A percentile compares a stretch with the other conserved stretches of the same genome.
These are phyloP conservation scores for Megamerina dolium DNA, from an alignment of 2,888 invertebrate species.

Conservation along the genomic window DNA sequence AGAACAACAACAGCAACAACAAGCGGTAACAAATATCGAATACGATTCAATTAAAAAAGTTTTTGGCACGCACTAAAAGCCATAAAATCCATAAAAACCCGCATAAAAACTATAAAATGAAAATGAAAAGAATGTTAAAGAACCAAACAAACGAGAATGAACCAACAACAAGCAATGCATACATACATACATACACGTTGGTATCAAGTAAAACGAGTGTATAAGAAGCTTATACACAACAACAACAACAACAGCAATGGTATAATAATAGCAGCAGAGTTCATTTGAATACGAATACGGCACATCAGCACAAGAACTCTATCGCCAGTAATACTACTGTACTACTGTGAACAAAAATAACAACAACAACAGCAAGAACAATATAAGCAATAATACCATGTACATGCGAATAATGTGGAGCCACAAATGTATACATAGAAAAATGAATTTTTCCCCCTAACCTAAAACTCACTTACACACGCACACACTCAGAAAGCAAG, in stretches of 20 bases:
- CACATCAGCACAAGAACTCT: no score
- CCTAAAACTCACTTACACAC: no score
- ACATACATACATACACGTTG: not conserved
- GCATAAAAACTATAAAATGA: conserved; percentile 46
- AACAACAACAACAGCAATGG: conserved; percentile 12
- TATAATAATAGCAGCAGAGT: conserved; percentile 4
- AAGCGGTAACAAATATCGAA: conserved; percentile 5
- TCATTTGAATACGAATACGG: conserved; percentile 9
- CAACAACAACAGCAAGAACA: no score
- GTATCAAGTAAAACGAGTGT: not conserved
- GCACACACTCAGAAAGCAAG: not conserved
- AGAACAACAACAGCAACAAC: conserved; percentile 13
- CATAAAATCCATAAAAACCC: conserved; percentile 48
- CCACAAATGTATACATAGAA: no score
- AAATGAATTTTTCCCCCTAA: conserved; percentile 3
- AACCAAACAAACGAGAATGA: conserved; percentile 19
- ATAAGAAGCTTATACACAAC: conserved; percentile 16
- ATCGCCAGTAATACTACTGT: no score
- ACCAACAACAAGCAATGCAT: not conserved
- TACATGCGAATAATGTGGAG: no score
- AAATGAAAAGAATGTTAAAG: conserved; percentile 41
- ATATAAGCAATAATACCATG: no score
- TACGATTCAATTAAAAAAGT: conserved; percentile 46
- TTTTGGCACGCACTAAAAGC: conserved; percentile 49
- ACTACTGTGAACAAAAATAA: no score